A percentile compares a stretch with the other conserved stretches of the same genome.
Evolutionary conservation across 2,113 vertebrate genomes (phyloP).

Genomic region (Poeciliopsis turrubarensis): DNA sequence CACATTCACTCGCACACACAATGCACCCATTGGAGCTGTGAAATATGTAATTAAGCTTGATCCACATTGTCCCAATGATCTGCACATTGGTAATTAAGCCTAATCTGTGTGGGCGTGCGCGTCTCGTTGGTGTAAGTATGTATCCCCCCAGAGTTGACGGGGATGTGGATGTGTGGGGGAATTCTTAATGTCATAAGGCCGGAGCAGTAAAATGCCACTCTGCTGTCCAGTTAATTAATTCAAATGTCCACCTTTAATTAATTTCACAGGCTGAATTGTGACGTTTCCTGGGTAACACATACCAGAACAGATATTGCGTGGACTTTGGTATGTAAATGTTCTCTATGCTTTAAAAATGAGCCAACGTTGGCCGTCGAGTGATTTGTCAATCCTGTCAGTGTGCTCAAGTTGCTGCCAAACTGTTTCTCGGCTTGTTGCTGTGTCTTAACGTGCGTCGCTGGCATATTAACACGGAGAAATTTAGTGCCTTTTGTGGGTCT

Average conservation of each 20-base stretch:
- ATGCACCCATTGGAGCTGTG: not conserved
- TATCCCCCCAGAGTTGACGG: slow-evolving; percentile 29
- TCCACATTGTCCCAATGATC: slow-evolving; percentile 56
- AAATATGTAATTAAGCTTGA: slow-evolving; percentile 66
- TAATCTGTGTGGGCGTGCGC: slow-evolving; percentile 39
- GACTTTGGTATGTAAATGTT: slow-evolving; percentile 2
- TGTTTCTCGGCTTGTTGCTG: too few relatives aligned
- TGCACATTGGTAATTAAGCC: slow-evolving; percentile 66
- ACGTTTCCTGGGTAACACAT: slow-evolving; percentile 57
- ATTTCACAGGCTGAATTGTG: slow-evolving; percentile 62
- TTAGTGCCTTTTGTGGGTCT: not conserved
- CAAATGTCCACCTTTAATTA: slow-evolving; percentile 72
- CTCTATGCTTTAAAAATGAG: not conserved
- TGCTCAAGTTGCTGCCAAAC: not conserved
- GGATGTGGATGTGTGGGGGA: not conserved
- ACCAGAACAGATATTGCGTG: slow-evolving; percentile 20
- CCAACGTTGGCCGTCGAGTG: not conserved
- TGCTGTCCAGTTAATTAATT: slow-evolving; percentile 70
- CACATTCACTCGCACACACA: slow-evolving; percentile 7
- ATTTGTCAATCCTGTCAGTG: not conserved
- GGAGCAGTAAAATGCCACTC: slow-evolving; percentile 59
- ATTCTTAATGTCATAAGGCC: slow-evolving; percentile 66
- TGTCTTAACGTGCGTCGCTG: too few relatives aligned
- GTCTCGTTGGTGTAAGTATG: slow-evolving; percentile 10
- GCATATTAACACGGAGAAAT: not conserved